phyloP scores from a whole-genome alignment of 2,113 vertebrate species.

The Prunella himalayana region DNA sequence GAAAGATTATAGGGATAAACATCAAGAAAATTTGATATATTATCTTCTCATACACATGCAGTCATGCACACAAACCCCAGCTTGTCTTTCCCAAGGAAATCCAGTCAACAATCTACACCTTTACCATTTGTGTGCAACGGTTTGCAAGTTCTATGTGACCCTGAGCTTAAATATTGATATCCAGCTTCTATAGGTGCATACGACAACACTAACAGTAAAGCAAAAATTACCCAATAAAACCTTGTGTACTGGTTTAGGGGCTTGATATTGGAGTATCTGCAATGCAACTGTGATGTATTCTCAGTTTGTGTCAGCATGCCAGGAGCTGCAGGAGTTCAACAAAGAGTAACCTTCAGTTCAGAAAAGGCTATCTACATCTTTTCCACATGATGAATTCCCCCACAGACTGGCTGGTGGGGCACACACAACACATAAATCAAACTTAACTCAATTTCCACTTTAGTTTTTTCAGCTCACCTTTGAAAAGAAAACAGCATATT shows the following conservation, averaged over 20 bases:
- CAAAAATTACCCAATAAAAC: neutral
- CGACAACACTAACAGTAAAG: neutral
- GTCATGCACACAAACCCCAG: neutral
- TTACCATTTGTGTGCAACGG: neutral
- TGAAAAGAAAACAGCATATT: constrained; percentile 47
- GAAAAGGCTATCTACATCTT: neutral
- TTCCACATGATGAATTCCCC: constrained; percentile 1
- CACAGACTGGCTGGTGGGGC: neutral
- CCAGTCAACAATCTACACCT: neutral
- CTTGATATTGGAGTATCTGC: neutral
- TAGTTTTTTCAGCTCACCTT: neutral
- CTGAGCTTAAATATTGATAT: neutral
- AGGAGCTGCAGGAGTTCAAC: neutral
- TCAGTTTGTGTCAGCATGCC: neutral
- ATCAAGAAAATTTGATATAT: neutral
- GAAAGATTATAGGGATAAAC: neutral
- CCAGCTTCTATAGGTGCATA: neutral
- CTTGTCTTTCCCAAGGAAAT: neutral
- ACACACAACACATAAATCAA: constrained; percentile 1
- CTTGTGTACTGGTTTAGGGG: neutral
- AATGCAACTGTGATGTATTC: neutral
- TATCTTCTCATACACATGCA: neutral
- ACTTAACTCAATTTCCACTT: neutral
- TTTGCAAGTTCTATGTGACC: neutral
- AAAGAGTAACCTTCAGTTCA: neutral